These are phyloP conservation scores for Zaprionus lachaisei DNA, from an alignment of 1,140 invertebrate species.

Conservation along the genomic window DNA sequence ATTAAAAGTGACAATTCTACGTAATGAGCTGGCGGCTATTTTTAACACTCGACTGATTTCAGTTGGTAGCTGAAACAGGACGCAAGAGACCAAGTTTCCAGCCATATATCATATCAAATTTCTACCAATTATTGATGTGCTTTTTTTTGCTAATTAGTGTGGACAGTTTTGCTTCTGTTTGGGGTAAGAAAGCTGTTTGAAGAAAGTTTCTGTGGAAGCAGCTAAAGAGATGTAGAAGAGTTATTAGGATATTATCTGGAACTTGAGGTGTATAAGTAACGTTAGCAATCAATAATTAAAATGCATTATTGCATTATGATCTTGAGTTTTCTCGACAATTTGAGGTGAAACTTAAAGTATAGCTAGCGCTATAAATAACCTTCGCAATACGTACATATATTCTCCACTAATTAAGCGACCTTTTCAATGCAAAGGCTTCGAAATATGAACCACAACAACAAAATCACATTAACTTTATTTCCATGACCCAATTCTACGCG, in stretches of 20 bases:
- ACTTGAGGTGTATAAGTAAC: no score
- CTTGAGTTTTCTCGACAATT: no score
- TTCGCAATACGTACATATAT: not conserved
- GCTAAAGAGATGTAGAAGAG: no score
- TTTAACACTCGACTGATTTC: constrained; percentile 65
- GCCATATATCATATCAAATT: constrained; percentile 60
- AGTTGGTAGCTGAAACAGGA: constrained; percentile 10
- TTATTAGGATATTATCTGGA: no score
- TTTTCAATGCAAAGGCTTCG: not conserved
- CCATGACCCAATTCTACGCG: constrained; percentile 21
- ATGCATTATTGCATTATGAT: no score
- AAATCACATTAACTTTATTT: constrained; percentile 14
- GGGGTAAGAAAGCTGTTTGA: not conserved
- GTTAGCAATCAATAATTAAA: no score
- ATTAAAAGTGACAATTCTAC: constrained; percentile 81
- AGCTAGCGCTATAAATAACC: not conserved
- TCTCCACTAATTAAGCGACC: not conserved
- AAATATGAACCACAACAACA: not conserved
- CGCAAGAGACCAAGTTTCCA: not conserved
- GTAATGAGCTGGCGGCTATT: constrained; percentile 71
- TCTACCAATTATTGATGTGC: constrained; percentile 60
- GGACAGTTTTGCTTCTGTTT: constrained; percentile 69
- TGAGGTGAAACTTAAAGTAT: no score
- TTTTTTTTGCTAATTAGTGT: constrained; percentile 43
- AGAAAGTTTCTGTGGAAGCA: not conserved